These are phyloP conservation scores for Nemoura dubitans DNA, from an alignment of 2,888 invertebrate species.

Conservation along the genomic window DNA sequence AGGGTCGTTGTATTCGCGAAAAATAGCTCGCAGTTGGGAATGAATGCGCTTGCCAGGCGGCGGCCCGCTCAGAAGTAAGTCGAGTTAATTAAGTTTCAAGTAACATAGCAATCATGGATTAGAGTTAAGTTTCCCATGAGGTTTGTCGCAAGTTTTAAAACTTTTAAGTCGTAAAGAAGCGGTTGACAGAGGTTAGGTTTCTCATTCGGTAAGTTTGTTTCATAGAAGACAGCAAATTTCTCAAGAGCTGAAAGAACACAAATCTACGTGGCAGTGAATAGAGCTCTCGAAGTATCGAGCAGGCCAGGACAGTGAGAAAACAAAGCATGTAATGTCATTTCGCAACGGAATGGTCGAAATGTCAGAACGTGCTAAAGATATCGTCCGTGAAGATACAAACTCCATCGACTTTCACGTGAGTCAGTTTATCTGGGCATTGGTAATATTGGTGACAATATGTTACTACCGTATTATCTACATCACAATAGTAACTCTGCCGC, in stretches of 20 bases:
- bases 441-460: background rate
- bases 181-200: background rate
- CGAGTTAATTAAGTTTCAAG: background rate
- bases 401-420: background rate
- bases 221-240: background rate
- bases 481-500: background rate
- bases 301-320: background rate
- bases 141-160: background rate
- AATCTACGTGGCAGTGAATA: background rate
- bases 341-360: background rate
- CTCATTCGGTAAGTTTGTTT: background rate
- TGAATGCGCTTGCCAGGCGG: background rate
- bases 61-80: background rate
- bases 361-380: background rate
- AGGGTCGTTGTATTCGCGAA: background rate
- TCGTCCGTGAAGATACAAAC: background rate
- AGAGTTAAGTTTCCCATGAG: background rate
- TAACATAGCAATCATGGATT: background rate
- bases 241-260: background rate
- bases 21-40: constrained; percentile 7
- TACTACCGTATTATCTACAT: constrained; percentile 15
- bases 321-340: background rate
- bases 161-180: background rate
- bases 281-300: background rate
- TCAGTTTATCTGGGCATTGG: background rate